These are phyloP conservation scores for Chymomyza procnemis DNA, from an alignment of 2,888 invertebrate genomes.

Conservation along the genomic window DNA sequence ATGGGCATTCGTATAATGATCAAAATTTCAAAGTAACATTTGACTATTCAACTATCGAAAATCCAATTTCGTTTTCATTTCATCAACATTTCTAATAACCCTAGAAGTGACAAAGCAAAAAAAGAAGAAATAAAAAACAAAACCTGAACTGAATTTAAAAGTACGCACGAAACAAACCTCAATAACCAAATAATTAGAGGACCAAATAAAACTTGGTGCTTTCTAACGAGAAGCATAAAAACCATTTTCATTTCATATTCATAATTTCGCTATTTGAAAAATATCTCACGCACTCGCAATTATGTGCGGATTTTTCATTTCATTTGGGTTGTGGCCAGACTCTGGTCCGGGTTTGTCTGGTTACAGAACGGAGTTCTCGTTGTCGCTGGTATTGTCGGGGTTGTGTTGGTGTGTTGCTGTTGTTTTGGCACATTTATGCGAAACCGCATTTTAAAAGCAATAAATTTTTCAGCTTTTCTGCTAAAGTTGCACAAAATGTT, in stretches of 20 bases:
- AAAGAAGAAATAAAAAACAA: too few species aligned
- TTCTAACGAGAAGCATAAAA: not conserved
- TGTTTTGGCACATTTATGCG: slow-evolving; percentile 56
- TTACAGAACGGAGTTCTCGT: slow-evolving; percentile 17
- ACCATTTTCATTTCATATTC: slow-evolving; percentile 58
- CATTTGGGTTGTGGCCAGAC: slow-evolving; percentile 39
- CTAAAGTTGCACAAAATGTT: slow-evolving; percentile 35
- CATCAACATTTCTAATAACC: not conserved
- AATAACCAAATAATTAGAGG: not conserved
- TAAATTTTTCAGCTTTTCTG: slow-evolving; percentile 62
- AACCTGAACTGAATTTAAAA: slow-evolving; percentile 5
- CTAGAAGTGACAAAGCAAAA: not conserved
- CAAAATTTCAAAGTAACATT: too few species aligned
- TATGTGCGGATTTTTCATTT: slow-evolving; percentile 64
- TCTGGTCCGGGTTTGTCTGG: slow-evolving; percentile 25
- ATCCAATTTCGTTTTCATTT: not conserved
- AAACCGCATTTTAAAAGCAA: slow-evolving; percentile 68
- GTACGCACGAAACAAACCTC: slow-evolving; percentile 1
- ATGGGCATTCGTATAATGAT: too few species aligned
- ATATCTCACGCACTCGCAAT: slow-evolving; percentile 72
- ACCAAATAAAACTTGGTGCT: slow-evolving; percentile 15
- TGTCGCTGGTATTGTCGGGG: slow-evolving; percentile 19
- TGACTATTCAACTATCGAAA: not conserved
- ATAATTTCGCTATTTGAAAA: slow-evolving; percentile 71
- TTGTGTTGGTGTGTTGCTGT: not conserved